These are phyloP conservation scores for Drosophila setosimentum DNA, from an alignment of 2,888 invertebrate species.

Conservation along the genomic window DNA sequence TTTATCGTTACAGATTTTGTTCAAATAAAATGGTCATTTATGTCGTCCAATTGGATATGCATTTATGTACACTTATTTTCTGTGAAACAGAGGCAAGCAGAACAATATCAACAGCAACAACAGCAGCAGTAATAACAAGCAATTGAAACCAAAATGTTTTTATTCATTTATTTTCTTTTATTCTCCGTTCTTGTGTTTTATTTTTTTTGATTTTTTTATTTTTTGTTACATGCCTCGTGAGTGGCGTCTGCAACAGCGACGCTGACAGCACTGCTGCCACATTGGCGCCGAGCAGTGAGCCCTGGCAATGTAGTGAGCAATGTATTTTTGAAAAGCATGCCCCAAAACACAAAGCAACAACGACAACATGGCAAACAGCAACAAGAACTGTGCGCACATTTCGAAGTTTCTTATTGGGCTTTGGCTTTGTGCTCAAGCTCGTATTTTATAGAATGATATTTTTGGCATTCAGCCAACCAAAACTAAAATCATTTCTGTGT, in stretches of 20 bases:
- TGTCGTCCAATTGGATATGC: constrained; percentile 42
- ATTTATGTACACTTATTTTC: constrained; percentile 25
- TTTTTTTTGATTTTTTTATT: constrained; percentile 2
- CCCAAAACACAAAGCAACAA: constrained; percentile 15
- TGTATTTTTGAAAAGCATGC: constrained; percentile 63
- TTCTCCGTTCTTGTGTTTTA: constrained; percentile 6
- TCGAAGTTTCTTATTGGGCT: constrained; percentile 78
- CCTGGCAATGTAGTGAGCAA: constrained; percentile 37
- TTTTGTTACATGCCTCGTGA: constrained; percentile 36
- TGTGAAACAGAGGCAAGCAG: constrained; percentile 22
- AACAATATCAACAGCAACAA: constrained; percentile 12
- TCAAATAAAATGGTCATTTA: constrained; percentile 2
- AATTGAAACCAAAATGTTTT: constrained; percentile 27
- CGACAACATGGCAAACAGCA: constrained; percentile 4
- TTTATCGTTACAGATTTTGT: constrained; percentile 19
- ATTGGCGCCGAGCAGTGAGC: constrained; percentile 46
- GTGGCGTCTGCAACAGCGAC: constrained; percentile 48
- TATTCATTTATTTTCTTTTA: constrained; percentile 34
- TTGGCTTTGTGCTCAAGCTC: constrained; percentile 75
- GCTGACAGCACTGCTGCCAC: constrained; percentile 56
- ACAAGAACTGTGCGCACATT: constrained; percentile 37
- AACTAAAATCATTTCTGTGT: constrained; percentile 7
- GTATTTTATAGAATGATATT: constrained; percentile 81
- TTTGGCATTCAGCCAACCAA: constrained; percentile 65
- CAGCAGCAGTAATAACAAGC: constrained; percentile 7